Base-by-base conservation (phyloP, 2,888 invertebrate genomes). In the Aplocera efformata region DNA sequence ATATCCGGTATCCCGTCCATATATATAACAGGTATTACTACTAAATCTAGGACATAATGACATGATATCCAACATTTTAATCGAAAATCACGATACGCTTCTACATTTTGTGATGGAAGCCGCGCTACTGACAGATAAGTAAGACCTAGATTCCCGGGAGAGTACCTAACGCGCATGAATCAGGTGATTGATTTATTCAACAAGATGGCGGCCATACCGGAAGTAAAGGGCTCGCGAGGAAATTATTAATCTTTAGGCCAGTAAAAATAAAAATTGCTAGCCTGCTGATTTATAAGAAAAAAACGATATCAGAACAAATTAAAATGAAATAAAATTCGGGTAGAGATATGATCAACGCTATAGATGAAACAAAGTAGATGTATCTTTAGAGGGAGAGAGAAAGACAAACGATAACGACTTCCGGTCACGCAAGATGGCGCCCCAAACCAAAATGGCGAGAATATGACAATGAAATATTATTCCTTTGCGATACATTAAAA, bases 161-260 rank as follows among this genome's bases (percentile, higher is more conserved):
- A 33, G 36, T 43, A 48, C 44, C 40, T 33, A 58, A 9, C 48
- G 64, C 64, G 64, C 64, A 63, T 61, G 64, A 64, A 64, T 57
- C 52, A 35, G 46, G 50, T 50, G 54, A 64, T 64, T 61, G 67
- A 64, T 64, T 60, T 44, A 53, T 53, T 27, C 25, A 35, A 37
- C 13, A 37, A 39, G 40, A 43, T 47, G 38, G 43, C 38, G 42
- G 21, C 39, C 10, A 29, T 17, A 20, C 9, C 10, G 33, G 24
- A 5, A n/a, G 6, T 5, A 1, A 21, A 20, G 6, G 10, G n/a
- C 20, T 17, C 0, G 0, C 10, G 10, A 32, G 32, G 38, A 23
- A 38, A 22, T 23, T 21, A 32, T 38, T 38, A 17, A n/a, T n/a
- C n/a, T 17, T 3, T 17, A 17, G 13, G 13, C 3, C 13, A 17